These are phyloP conservation scores for Spatulosminthurus flaviceps DNA, from an alignment of 2,888 invertebrate species.

Conservation along the genomic window DNA sequence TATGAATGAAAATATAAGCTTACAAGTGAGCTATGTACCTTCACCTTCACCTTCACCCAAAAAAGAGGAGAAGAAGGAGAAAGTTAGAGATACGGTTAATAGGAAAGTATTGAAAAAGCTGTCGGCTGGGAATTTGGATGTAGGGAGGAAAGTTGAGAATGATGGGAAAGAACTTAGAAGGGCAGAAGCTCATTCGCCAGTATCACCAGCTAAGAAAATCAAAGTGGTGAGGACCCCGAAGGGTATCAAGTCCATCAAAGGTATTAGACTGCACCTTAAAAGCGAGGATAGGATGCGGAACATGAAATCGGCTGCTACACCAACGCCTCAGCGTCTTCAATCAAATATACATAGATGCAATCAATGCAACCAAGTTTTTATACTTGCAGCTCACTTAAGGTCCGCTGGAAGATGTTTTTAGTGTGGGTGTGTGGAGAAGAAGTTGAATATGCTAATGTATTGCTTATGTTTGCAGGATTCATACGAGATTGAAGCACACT, in stretches of 20 bases:
- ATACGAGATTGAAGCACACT: not conserved
- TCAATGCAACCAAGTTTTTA: not conserved
- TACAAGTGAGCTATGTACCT: not conserved
- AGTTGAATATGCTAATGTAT: too few relatives aligned
- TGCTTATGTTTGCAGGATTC: not conserved
- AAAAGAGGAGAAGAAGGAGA: not conserved
- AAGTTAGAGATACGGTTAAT: too few relatives aligned
- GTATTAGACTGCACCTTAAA: not conserved
- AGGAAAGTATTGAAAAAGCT: not conserved
- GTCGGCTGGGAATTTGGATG: not conserved
- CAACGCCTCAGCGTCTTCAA: not conserved
- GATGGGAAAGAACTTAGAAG: not conserved
- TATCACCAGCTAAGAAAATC: too few relatives aligned
- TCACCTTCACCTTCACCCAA: not conserved
- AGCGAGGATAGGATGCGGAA: not conserved
- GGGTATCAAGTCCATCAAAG: slow-evolving; percentile 4
- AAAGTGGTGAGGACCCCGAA: not conserved
- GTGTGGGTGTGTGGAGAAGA: too few relatives aligned
- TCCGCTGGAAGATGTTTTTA: not conserved
- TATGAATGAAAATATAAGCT: not conserved
- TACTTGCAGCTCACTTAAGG: not conserved
- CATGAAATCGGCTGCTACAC: not conserved
- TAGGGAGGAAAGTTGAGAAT: too few relatives aligned
- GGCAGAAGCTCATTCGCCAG: not conserved
- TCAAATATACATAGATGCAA: slow-evolving; percentile 1